Base-by-base conservation (phyloP, 2,797 vertebrate species). In the Urosaurus nigricauda region DNA sequence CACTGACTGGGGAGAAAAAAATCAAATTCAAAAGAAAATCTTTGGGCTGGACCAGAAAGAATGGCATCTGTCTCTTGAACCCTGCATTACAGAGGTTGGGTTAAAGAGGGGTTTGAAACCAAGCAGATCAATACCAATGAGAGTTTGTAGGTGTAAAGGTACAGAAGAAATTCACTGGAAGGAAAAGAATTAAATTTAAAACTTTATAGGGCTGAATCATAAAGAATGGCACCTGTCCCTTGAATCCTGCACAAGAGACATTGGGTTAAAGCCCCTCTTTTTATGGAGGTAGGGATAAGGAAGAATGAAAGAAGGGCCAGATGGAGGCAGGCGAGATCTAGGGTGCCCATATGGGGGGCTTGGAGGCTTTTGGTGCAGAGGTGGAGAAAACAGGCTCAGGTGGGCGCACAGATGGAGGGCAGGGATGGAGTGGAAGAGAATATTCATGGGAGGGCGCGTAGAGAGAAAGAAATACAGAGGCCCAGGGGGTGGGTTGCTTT, bases 181-280 rank as follows among this genome's bases (percentile, higher is more conserved):
- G 43, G 3, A 5, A 5, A 5, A 5, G 43, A 1, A 51, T 51
- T 9, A 51, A 51, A 51, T 51, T 51, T 51, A 51, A 51, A 51
- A 51, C 43, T 43, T 43, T 63, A 29, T 1, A 56, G 78, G 73
- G 47, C 40, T 24, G 26, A 47, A 29, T 40, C 43, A 11, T 43
- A 47, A 47, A 78, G 24, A 26, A 40, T 11, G 6, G 43, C 47
- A 29, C 21, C 68, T n/a, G 24, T 24, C 19, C 35, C 24, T 68
- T 68, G n/a, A 37, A 56, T 43, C 26, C 37, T 11, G 12, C 19
- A 84, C 79, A 63, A 26, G 78, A 26, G 58, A 70, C 70, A 40
- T 53, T 32, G 80, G 90, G 92, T 90, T 5, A 91, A 89, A 93
- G 92, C 88, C 26, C 1, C 56, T 24, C 5, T 43, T 32, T 56